These are phyloP conservation scores for Anagrus nilaparvatae DNA, from an alignment of 1,140 invertebrate genomes.

Conservation along the genomic window DNA sequence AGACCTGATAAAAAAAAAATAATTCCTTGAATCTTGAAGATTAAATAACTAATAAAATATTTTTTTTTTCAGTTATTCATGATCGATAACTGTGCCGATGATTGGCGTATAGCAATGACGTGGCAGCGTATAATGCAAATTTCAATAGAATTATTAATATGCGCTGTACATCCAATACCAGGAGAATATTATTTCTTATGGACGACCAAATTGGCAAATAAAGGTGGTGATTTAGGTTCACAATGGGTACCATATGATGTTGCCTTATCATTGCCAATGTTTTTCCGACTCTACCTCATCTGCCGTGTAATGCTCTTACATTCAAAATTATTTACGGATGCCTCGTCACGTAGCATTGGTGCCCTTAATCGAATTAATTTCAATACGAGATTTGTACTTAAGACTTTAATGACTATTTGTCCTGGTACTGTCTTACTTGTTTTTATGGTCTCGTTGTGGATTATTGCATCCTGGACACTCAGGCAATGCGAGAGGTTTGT, in stretches of 20 bases:
- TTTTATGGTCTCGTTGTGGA: conserved; percentile 98
- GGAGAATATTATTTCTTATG: conserved; percentile 92
- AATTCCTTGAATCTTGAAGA: neutral
- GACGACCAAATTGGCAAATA: conserved; percentile 91
- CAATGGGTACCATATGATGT: conserved; percentile 90
- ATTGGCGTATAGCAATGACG: conserved; percentile 99
- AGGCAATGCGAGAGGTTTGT: conserved; percentile 96
- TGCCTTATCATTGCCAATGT: conserved; percentile 96
- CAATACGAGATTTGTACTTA: conserved; percentile 98
- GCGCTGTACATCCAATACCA: conserved; percentile 94
- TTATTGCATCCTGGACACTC: conserved; percentile 97
- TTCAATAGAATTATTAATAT: conserved; percentile 83
- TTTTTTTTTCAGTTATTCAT: conserved; percentile 78
- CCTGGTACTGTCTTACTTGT: conserved; percentile 96
- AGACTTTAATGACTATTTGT: conserved; percentile 99
- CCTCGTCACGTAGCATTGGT: conserved; percentile 86
- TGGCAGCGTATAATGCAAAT: conserved; percentile 92
- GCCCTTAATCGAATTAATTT: conserved; percentile 99
- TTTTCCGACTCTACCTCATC: conserved; percentile 96
- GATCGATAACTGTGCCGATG: conserved; percentile 99
- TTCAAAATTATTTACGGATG: conserved; percentile 98
- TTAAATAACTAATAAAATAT: neutral
- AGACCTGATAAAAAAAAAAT: too few species aligned
- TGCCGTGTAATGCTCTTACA: conserved; percentile 98
- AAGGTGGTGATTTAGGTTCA: conserved; percentile 71